These are phyloP conservation scores for Syrmaticus mikado DNA, from an alignment of 2,113 vertebrate species.

Conservation along the genomic window DNA sequence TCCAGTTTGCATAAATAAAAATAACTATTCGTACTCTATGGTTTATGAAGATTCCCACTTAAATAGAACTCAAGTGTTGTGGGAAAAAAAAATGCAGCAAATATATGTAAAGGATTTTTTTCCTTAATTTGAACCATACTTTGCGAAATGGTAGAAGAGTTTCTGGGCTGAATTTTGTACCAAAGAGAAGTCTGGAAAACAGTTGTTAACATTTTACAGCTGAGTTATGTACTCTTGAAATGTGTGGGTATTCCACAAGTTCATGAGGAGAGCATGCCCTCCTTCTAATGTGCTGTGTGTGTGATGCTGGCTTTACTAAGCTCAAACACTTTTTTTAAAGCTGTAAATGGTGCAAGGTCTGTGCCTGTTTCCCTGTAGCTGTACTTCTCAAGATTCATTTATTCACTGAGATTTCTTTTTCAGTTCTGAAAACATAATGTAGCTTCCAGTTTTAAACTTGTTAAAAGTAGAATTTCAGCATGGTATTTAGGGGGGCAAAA, in stretches of 20 bases:
- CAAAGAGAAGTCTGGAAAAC: conserved; percentile 13
- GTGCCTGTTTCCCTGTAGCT: not conserved
- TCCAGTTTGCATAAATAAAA: not conserved
- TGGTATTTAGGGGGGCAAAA: not conserved
- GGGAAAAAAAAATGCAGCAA: not conserved
- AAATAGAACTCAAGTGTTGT: not conserved
- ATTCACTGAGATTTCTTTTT: not conserved
- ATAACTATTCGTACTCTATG: not conserved
- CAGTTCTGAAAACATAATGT: not conserved
- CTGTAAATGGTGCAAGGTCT: not conserved
- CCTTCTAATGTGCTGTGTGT: not conserved
- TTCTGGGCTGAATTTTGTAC: not conserved
- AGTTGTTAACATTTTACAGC: conserved; percentile 14
- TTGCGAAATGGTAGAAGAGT: not conserved
- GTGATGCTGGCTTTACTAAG: not conserved
- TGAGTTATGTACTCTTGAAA: conserved; percentile 3
- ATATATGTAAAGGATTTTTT: not conserved
- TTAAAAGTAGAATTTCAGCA: not conserved
- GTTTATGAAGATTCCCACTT: not conserved
- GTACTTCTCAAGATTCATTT: not conserved
- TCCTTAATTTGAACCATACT: not conserved
- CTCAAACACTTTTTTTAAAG: not conserved
- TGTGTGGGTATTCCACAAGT: not conserved
- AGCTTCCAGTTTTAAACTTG: not conserved
- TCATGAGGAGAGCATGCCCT: not conserved